Evolutionary conservation across 1,140 invertebrate genomes (phyloP), one percentile per base, ranked within the genome.

Genomic region (Maconellicoccus hirsutus): DNA sequence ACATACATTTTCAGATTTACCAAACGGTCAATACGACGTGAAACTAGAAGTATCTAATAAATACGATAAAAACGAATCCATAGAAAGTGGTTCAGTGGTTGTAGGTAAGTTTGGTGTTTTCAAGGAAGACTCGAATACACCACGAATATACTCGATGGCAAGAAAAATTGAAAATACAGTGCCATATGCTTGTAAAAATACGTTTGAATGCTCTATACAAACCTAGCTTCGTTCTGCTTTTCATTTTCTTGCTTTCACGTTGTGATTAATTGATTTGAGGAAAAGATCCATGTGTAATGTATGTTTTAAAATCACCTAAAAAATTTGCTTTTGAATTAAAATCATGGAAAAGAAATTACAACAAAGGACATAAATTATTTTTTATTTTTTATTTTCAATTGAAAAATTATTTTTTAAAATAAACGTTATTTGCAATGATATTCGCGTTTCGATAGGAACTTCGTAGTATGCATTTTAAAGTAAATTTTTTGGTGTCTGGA

Each of bases 21-120:
- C 42, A 19, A 66, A 26, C 25, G 61, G 61, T 16, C 19, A 25
- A 23, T 66, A 66, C 61, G 21, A 23, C 19, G 61, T 66, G 1
- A 26, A 66, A 25, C 16, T 66, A 66, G 61, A 16, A 14, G 61
- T 66, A 23, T 23, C 21, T 14, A 66, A 66, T 66, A 22, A 23
- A 25, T 23, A 16, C 61, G 61, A 22, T 66, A 4, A 12, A 6
- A 26, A 12, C 61, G 25, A 26, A 66, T 26, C 25, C 2, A 26
- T 66, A 16, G 21, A 23, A 1, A 66, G 10, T 66, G 8, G 14
- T 23, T 12, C 61, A 1, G 10, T 66, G 8, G 61, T 26, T 23
- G 61, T 66, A 16, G 61, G 61, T 66, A 66, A 66, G 61, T 66
- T 22, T 4, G 25, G 25, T 59, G 16, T 59, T 19, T 59, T 59